Conservation (phyloP, 92 coral and sea anemone species). For the Pocillopora grandis region DNA sequence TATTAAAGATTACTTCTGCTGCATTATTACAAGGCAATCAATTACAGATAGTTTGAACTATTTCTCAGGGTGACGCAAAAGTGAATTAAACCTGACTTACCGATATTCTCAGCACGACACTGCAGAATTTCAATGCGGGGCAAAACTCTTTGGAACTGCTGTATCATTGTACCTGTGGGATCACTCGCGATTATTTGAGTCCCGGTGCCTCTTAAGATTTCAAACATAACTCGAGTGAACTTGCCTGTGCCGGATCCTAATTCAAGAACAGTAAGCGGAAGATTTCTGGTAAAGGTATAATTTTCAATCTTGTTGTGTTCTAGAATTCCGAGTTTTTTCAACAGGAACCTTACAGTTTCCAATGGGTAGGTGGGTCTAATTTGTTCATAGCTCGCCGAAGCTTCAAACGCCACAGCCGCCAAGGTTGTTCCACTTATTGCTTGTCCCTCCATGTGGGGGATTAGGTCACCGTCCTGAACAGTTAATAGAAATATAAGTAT, state of each 20-base stretch:
- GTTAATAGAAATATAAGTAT: too few species aligned
- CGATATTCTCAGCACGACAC: slow-evolving; percentile 61
- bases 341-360: slow-evolving; percentile 53
- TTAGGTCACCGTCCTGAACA: too few species aligned
- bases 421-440: background rate
- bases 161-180: slow-evolving; percentile 62
- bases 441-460: too few species aligned
- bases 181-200: slow-evolving; percentile 62
- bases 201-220: slow-evolving; percentile 39
- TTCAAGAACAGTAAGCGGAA: slow-evolving; percentile 49
- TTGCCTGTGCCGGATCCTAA: slow-evolving; percentile 80
- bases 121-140: slow-evolving; percentile 62
- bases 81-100: slow-evolving; percentile 19
- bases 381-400: slow-evolving; percentile 57
- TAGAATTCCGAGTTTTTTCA: slow-evolving; percentile 58
- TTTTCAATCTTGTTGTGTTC: slow-evolving; percentile 4
- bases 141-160: slow-evolving; percentile 15
- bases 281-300: background rate
- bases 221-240: slow-evolving; percentile 70
- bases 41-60: too few species aligned
- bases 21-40: too few species aligned
- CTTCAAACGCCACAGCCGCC: slow-evolving; percentile 57
- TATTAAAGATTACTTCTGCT: too few species aligned
- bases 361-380: slow-evolving; percentile 56
- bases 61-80: too few species aligned